Evolutionary conservation across 2,113 vertebrate species (phyloP), one percentile per base, ranked within the genome.

Genomic region (Semnopithecus entellus): DNA sequence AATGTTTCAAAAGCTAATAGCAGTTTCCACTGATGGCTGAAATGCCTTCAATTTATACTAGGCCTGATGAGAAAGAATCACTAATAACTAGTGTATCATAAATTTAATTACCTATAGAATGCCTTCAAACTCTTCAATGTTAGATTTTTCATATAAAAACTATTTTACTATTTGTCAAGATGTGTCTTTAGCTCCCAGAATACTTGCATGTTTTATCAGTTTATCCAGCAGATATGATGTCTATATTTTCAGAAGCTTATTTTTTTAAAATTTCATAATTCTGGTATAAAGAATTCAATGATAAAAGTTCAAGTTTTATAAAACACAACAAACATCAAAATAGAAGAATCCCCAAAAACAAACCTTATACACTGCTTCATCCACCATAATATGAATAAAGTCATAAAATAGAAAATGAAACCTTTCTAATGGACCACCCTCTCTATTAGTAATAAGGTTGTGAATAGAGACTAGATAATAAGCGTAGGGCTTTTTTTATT

Each of bases 391-490:
- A 48, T 70, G 78, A 84, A 95, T 94, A 90, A 93, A 98, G 79
- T 59, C 61, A 8, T 83, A 66, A 94, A 66, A 82, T 16, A 86
- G 79, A 85, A 85, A 87, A 89, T 66, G 86, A 83, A 22, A 72
- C 72, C 40, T 87, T 91, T 79, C 55, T 96, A 90, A 64, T 57
- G 72, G 83, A 70, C 55, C 79, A 81, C 88, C 48, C 78, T 87
- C 61, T 92, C 75, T 93, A 80, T 97, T 96, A 94, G 70, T 79
- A 97, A 95, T 95, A 85, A 91, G 45, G 7, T 91, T 88, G 72
- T 93, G 90, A 92, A 90, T 85, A 96, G 86, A 97, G 87, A 96
- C 83, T 91, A 97, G 86, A 96, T 81, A 94, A 94, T 93, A 81
- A 93, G 73, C 40, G 57, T 22, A 94, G 61, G 18, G 20, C 0